Evolutionary conservation across 2,797 vertebrate genomes (phyloP), one percentile per base, ranked within the genome.

Genomic region (Enteromius viviparus): DNA sequence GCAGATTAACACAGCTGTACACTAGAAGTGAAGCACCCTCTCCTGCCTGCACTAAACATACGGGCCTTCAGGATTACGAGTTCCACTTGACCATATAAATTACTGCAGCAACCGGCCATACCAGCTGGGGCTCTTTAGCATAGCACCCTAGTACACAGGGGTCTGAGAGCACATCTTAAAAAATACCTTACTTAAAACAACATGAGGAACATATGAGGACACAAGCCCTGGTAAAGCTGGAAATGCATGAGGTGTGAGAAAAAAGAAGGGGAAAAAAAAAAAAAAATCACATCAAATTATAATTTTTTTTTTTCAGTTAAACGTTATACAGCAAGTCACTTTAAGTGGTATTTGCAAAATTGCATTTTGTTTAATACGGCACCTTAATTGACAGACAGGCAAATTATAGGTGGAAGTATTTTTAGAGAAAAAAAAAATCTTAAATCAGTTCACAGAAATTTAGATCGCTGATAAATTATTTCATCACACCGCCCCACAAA

Each of bases 81-180:
- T 94, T 94, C 95, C 96, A 99, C 96, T 98, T 97, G 96, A 97
- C 97, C 96, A 96, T 96, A 97, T 97, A 96, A 97, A 96, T 97
- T 95, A 96, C 94, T 94, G 94, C 95, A 96, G 95, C 94, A 96
- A 97, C 95, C 96, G 96, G 94, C 95, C 96, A 94, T 95, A 96
- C 95, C 97, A 98, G 96, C 97, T 98, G 97, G 96, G 95, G 94
- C 94, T 96, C 95, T 96, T 97, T 97, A 94, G 85, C 93, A 93
- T 93, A 92, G 89, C 85, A 87, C 85, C 87, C 75, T 78, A 64
- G 47, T 89, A 68, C 84, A 85, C 83, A 76, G 71, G 91, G 88
- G 90, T 83, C 85, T 53, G 88, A 71, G 86, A 89, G 82, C 49
- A 51, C 83, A 78, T 77, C 77, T 72, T 85, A 91, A 87, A 91